phyloP scores from a whole-genome alignment of 2,888 invertebrate species.

The Phaedon cochleariae region DNA sequence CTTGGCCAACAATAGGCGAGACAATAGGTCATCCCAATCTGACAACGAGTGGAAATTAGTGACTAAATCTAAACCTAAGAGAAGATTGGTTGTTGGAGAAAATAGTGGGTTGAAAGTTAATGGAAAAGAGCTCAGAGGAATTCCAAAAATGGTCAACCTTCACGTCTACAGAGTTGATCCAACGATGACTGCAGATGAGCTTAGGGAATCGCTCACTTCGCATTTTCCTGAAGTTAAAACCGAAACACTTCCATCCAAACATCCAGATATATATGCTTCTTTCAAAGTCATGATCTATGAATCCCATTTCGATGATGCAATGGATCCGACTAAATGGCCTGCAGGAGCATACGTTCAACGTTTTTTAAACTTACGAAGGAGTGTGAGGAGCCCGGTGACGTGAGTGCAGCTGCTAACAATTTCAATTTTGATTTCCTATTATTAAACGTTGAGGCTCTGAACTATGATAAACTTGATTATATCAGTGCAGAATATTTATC shows the following conservation, averaged over 20 bases:
- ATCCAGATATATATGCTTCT: slow-evolving; percentile 9
- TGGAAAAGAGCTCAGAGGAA: not conserved
- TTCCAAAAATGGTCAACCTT: not conserved
- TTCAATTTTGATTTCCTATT: not conserved
- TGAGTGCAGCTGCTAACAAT: no score
- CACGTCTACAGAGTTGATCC: not conserved
- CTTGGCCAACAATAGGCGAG: no score
- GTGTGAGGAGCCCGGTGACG: not conserved
- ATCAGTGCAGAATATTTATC: slow-evolving; percentile 11
- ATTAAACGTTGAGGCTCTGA: slow-evolving; percentile 3
- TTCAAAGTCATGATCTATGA: slow-evolving; percentile 4
- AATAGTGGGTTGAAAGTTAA: not conserved
- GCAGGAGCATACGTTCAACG: slow-evolving; percentile 12
- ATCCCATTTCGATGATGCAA: slow-evolving; percentile 1
- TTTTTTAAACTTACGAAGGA: slow-evolving; percentile 6
- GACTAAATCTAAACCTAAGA: not conserved
- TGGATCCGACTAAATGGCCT: slow-evolving; percentile 14
- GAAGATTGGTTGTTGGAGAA: not conserved
- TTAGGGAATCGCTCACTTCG: not conserved
- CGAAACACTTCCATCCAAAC: not conserved
- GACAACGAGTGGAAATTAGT: not conserved
- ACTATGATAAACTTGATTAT: slow-evolving; percentile 8
- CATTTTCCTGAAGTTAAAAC: slow-evolving; percentile 9
- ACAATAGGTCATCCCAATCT: not conserved
- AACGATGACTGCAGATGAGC: slow-evolving; percentile 1